Evolutionary conservation across 2,797 vertebrate genomes (phyloP).

Genomic region (Sebastes vulpes): DNA sequence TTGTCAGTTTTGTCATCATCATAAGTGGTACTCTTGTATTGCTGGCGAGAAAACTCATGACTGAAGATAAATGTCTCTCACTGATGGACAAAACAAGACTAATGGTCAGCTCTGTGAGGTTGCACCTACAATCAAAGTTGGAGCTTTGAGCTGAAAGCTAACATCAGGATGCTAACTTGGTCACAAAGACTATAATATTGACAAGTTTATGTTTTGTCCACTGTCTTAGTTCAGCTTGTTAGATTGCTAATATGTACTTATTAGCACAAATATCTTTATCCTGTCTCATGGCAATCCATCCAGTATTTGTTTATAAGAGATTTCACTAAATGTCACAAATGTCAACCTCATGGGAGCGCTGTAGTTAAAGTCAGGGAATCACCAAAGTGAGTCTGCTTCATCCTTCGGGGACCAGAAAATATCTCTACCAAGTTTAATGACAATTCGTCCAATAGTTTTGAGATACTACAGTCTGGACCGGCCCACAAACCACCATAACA

Average conservation of each 20-base stretch:
- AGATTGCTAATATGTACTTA: background rate
- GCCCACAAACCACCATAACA: background rate
- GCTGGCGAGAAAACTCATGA: background rate
- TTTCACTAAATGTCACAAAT: background rate
- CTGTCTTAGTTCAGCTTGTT: background rate
- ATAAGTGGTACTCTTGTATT: background rate
- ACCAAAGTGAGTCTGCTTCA: background rate
- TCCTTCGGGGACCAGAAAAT: background rate
- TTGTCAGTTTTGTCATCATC: slow-evolving; percentile 6
- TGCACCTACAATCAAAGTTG: slow-evolving; percentile 1
- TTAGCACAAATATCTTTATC: background rate
- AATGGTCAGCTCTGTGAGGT: background rate
- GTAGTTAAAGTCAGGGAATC: background rate
- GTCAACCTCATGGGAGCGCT: background rate
- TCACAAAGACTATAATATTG: background rate
- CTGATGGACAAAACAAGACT: background rate
- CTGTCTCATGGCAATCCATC: background rate
- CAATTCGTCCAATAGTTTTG: background rate
- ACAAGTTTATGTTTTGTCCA: too few relatives aligned
- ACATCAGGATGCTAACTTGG: background rate
- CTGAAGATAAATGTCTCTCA: background rate
- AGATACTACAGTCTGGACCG: background rate
- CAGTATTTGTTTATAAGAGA: background rate
- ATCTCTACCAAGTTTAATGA: background rate
- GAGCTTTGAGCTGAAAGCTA: background rate